Evolutionary conservation across 2,797 vertebrate species (phyloP), one percentile per base, ranked within the genome.

Genomic region (Gadopsis marmoratus): DNA sequence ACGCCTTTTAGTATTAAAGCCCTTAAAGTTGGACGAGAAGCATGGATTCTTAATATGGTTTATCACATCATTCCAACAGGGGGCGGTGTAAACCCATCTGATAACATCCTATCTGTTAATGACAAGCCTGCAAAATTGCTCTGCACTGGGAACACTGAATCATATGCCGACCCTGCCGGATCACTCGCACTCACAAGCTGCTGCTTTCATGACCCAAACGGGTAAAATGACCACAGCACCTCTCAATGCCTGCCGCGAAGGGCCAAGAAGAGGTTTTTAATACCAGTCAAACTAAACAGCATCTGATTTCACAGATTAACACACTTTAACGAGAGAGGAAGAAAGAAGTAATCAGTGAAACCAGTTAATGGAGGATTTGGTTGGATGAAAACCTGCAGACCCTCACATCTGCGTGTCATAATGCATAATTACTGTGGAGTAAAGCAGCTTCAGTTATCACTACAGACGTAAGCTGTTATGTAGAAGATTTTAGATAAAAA

Each of bases 21-120:
- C 26, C 26, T 39, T 13, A 67, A 12, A 50, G 11, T 51, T 9
- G 19, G 19, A 51, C 8, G 11, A 50, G 16, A 47, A 47, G 17
- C 17, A 26, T 26, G 2, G 26, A 26, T 1, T 31, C 11, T 11
- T 51, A 1, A 31, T 33, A 58, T 62, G 45, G 2, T 23, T 70
- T 64, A 62, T 31, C 21, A n/a, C 5, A 13, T 2, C 6, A 0
- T 4, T 53, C 86, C 91, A 76, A 60, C 83, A 92, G 92, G 82
- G 78, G 91, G 90, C 87, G 43, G 17, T 69, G 65, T 66, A 7
- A 45, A 78, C 56, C 60, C 64, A 61, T 59, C 35, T 23, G 31
- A 59, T 3, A 29, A 6, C 53, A 37, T 21, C 59, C 35, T 43
- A 58, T 39, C 0, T 61, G 7, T 48, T 0, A 21, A 47, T 7